Conservation (phyloP, 2,113 vertebrate species). For the Coptodon bakossiorum region DNA sequence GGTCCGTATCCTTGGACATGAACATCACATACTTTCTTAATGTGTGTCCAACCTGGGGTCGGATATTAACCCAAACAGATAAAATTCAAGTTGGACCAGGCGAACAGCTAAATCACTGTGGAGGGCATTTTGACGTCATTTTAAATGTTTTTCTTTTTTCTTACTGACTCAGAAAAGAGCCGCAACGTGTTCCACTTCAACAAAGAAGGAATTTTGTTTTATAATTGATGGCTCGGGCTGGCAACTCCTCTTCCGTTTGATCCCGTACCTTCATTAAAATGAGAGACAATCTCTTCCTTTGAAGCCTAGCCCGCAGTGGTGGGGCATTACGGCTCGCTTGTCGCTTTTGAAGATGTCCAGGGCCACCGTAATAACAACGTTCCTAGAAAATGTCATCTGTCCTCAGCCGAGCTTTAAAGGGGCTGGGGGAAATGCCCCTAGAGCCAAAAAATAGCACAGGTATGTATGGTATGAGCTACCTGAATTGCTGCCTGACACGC, state of each 20-base stretch:
- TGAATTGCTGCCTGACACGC: constrained; percentile 67
- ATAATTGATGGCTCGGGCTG: not conserved
- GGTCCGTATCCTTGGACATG: constrained; percentile 1
- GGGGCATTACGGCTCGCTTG: not conserved
- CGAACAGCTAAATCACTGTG: not conserved
- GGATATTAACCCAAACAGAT: not conserved
- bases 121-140: not conserved
- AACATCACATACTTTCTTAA: not conserved
- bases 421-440: constrained; percentile 30
- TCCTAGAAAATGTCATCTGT: constrained; percentile 42
- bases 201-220: not conserved
- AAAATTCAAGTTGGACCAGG: not conserved
- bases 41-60: not conserved
- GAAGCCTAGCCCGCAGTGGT: constrained; percentile 5
- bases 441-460: constrained; percentile 55
- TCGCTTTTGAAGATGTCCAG: constrained; percentile 42
- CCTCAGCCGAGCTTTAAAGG: constrained; percentile 25
- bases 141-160: not conserved
- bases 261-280: constrained; percentile 6
- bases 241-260: constrained; percentile 14
- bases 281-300: constrained; percentile 19
- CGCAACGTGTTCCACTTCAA: not conserved
- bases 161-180: not conserved
- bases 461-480: constrained; percentile 72
- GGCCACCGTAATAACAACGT: constrained; percentile 46